Conservation (phyloP, 2,888 invertebrate genomes). For the Meganola albula region DNA sequence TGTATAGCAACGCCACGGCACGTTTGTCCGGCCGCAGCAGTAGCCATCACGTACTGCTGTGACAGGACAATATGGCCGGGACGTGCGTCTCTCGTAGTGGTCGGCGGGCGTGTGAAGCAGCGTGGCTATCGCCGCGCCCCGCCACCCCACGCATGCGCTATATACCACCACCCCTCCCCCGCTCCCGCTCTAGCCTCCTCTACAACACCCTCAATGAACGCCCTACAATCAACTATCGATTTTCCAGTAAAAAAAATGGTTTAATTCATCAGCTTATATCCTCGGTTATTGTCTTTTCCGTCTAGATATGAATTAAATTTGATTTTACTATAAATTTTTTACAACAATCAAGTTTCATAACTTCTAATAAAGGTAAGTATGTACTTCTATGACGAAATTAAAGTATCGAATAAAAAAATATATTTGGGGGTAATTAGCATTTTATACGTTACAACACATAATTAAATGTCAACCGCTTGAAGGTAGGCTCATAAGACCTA, state of each 20-base stretch:
- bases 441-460: too few relatives aligned
- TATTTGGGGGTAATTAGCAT: too few relatives aligned
- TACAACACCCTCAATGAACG: slow-evolving; percentile 64
- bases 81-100: slow-evolving; percentile 64
- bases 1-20: slow-evolving; percentile 50
- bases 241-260: slow-evolving; percentile 47
- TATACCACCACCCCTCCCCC: slow-evolving; percentile 37
- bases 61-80: slow-evolving; percentile 97
- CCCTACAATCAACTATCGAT: slow-evolving; percentile 68
- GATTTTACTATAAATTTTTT: too few relatives aligned
- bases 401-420: too few relatives aligned
- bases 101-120: slow-evolving; percentile 75
- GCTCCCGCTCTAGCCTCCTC: slow-evolving; percentile 35
- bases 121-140: slow-evolving; percentile 63
- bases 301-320: too few relatives aligned
- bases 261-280: slow-evolving; percentile 34
- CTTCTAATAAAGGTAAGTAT: too few relatives aligned
- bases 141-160: slow-evolving; percentile 65
- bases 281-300: slow-evolving; percentile 26
- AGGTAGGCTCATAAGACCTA: too few relatives aligned
- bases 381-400: too few relatives aligned
- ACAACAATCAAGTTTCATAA: too few relatives aligned
- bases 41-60: slow-evolving; percentile 94
- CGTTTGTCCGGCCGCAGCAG: slow-evolving; percentile 95
- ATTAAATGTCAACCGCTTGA: too few relatives aligned